A percentile compares a stretch with the other conserved stretches of the same genome.
phyloP scores from a whole-genome alignment of 2,797 vertebrate species.

The Rallus crepitans region DNA sequence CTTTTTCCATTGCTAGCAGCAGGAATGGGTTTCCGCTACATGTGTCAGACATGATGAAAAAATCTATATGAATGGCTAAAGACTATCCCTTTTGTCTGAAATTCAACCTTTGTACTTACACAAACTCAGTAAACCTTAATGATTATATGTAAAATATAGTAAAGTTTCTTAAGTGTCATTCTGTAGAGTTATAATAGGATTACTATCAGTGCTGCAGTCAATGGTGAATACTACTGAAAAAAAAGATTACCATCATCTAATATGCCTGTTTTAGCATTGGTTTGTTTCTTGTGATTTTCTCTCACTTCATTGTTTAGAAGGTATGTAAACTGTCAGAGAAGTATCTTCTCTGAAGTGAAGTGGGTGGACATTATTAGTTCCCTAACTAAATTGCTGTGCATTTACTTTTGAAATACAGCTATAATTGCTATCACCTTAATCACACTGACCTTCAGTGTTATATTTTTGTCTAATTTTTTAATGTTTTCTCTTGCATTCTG shows the following conservation, averaged over 20 bases:
- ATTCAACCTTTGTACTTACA: background rate
- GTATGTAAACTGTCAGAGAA: background rate
- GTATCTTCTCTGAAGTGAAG: background rate
- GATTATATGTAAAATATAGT: background rate
- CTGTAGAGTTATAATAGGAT: background rate
- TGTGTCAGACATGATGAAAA: constrained; percentile 16
- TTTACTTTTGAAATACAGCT: background rate
- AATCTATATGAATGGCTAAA: background rate
- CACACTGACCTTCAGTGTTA: background rate
- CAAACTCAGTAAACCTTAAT: background rate
- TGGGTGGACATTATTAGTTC: background rate
- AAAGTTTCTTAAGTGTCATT: background rate
- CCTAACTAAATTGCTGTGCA: background rate
- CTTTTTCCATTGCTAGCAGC: background rate
- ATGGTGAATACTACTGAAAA: background rate
- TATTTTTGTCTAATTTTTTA: background rate
- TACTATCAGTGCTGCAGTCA: background rate
- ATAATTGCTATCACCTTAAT: background rate
- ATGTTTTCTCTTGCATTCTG: background rate
- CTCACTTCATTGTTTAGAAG: background rate
- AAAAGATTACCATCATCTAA: background rate
- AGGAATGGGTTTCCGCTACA: constrained; percentile 6
- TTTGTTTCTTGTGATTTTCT: background rate
- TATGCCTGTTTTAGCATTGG: background rate
- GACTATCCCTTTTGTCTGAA: background rate